A percentile compares a stretch with the other conserved stretches of the same genome.
These are phyloP conservation scores for Formica aserva DNA, from an alignment of 2,888 invertebrate species.

Conservation along the genomic window DNA sequence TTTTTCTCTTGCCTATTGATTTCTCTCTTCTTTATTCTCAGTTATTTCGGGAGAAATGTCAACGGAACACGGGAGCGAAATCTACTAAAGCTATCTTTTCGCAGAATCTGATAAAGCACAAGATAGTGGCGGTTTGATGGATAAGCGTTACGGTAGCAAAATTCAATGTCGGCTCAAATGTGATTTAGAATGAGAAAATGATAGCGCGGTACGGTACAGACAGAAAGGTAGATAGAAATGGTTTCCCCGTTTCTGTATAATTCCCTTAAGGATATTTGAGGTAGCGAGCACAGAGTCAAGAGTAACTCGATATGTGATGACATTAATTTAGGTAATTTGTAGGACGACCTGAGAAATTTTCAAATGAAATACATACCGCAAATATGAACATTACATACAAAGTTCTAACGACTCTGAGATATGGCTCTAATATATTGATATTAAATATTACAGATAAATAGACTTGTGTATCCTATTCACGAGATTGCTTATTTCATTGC, in stretches of 20 bases:
- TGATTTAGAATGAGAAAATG: conserved; percentile 22
- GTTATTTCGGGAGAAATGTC: background rate
- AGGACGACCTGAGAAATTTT: background rate
- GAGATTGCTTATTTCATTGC: background rate
- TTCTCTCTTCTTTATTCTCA: background rate
- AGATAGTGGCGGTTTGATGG: conserved; percentile 13
- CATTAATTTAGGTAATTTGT: conserved; percentile 14
- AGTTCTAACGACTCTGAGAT: background rate
- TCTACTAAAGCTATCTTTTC: conserved; percentile 17
- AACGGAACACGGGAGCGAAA: background rate
- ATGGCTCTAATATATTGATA: background rate
- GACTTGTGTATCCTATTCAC: background rate
- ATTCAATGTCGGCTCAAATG: conserved; percentile 24
- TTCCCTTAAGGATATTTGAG: conserved; percentile 30
- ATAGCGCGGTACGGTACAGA: background rate
- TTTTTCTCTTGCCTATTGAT: background rate
- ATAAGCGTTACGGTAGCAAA: conserved; percentile 14
- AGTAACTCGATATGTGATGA: background rate
- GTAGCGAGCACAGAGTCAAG: background rate
- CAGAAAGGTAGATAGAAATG: background rate
- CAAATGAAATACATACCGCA: background rate
- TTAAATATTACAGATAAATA: conserved; percentile 2
- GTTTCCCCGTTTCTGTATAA: conserved; percentile 2
- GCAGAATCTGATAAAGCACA: background rate
- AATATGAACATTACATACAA: background rate